These are phyloP conservation scores for Drosophila rufa DNA, from an alignment of 1,140 invertebrate species.

Conservation along the genomic window DNA sequence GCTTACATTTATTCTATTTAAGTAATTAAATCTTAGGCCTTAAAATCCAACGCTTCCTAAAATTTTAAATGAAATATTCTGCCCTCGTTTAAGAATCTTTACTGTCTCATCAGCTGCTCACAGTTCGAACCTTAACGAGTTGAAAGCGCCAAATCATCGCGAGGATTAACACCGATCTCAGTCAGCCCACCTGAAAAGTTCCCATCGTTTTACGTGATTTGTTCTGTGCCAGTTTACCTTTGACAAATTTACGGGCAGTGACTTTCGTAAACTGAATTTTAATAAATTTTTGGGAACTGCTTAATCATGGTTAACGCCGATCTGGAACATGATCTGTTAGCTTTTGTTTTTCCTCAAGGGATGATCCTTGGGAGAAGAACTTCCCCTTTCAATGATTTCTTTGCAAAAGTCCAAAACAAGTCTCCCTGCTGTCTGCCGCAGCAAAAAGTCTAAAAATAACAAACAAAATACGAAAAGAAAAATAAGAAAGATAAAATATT, in stretches of 20 bases:
- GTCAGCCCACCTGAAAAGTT: constrained; percentile 50
- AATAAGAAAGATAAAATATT: constrained; percentile 29
- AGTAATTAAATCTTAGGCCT: background rate
- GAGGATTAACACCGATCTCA: constrained; percentile 50
- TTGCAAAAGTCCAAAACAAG: constrained; percentile 42
- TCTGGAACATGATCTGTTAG: background rate
- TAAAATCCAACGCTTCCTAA: background rate
- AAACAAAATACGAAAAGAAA: constrained; percentile 11
- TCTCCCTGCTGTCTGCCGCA: constrained; percentile 71
- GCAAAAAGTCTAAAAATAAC: constrained; percentile 60
- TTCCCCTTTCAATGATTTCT: background rate
- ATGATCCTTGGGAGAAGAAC: background rate
- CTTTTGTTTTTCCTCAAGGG: background rate
- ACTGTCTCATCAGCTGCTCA: constrained; percentile 1
- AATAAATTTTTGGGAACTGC: constrained; percentile 27
- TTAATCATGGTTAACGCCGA: constrained; percentile 21
- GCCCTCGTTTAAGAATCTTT: constrained; percentile 5
- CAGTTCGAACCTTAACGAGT: constrained; percentile 39
- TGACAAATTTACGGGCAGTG: constrained; percentile 47
- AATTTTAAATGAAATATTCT: constrained; percentile 8
- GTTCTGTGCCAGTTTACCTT: constrained; percentile 36
- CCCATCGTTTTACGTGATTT: constrained; percentile 45
- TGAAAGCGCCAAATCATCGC: constrained; percentile 74
- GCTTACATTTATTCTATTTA: background rate
- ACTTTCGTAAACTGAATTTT: constrained; percentile 39